Evolutionary conservation across 1,140 invertebrate genomes (phyloP), one percentile per base, ranked within the genome.

Genomic region (Drosophila guanche): DNA sequence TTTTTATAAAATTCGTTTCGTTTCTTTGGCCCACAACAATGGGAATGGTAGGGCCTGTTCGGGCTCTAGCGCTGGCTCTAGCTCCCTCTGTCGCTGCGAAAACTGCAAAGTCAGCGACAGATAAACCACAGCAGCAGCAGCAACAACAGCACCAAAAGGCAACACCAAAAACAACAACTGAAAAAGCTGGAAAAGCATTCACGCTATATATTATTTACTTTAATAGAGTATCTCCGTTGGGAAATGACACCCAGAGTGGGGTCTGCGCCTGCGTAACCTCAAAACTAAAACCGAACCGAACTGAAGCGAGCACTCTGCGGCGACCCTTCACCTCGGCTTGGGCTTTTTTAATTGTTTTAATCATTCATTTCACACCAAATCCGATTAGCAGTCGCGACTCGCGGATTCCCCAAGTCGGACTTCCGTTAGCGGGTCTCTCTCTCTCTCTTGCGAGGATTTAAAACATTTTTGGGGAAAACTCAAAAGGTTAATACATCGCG

Each of bases 201-300:
- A 77, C 51, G 80, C 62, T 67, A 62, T 73, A 86, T 78, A 81
- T 88, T 88, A 86, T 86, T 81, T 88, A 88, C 83, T 78, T 88
- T 81, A 81, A 88, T 86, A 81, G 81, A 86, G 68, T 69, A 55
- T 43, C 55, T 43, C 51, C 47, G 72, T 86, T 81, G 83, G 83
- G 78, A 88, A 88, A 86, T 70, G 61, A 29, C 42, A 69, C 53
- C 16, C 43, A 47, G 22, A 47, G 45, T 47, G 45, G 45, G 16
- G 45, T 22, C 45, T 46, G 22, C 16, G 22, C 10, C 33, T 37
- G 33, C 33, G 7, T 22, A 10, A 37, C 8, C 16, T 22, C 50
- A 37, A 37, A 37, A 37, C 10, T 10, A 10, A 37, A 37, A 12
- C 33, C 33, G 33, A 37, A 12, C 10, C 33, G 33, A 37, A 12